These are phyloP conservation scores for Panzeria rudis DNA, from an alignment of 2,888 invertebrate species.

Conservation along the genomic window DNA sequence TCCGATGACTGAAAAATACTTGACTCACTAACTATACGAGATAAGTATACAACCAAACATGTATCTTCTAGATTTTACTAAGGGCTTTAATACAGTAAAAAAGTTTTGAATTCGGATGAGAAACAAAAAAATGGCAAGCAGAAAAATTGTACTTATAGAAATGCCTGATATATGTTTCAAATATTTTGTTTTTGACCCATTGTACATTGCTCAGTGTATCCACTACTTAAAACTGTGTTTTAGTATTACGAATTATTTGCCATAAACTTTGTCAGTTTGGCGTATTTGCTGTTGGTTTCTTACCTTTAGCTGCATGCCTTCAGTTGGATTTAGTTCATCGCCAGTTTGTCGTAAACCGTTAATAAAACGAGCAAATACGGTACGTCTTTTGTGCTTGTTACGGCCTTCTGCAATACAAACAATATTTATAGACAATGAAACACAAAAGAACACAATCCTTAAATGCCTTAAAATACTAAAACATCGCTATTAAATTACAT, in stretches of 20 bases:
- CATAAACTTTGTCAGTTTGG: conserved; percentile 27
- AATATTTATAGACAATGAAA: conserved; percentile 56
- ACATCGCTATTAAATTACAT: conserved; percentile 18
- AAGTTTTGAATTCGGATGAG: no score
- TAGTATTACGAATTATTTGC: conserved; percentile 19
- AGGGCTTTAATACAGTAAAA: no score
- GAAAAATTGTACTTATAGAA: no score
- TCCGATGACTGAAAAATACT: no score
- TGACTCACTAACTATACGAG: no score
- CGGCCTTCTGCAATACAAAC: conserved; percentile 80
- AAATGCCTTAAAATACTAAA: conserved; percentile 54
- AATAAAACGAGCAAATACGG: conserved; percentile 83
- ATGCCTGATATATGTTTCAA: no score
- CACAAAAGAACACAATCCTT: conserved; percentile 68
- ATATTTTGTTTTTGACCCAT: no score
- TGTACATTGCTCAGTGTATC: neutral
- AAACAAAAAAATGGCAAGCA: no score
- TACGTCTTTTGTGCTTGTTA: conserved; percentile 82
- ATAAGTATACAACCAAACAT: no score
- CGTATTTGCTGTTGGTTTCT: conserved; percentile 68
- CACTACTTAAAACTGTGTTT: conserved; percentile 20
- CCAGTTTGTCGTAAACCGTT: conserved; percentile 82
- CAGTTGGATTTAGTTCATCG: conserved; percentile 82
- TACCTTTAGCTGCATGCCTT: conserved; percentile 84
- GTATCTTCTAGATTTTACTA: no score